Evolutionary conservation across 2,797 vertebrate species (phyloP).

Genomic region (Notolepis coatsorum): DNA sequence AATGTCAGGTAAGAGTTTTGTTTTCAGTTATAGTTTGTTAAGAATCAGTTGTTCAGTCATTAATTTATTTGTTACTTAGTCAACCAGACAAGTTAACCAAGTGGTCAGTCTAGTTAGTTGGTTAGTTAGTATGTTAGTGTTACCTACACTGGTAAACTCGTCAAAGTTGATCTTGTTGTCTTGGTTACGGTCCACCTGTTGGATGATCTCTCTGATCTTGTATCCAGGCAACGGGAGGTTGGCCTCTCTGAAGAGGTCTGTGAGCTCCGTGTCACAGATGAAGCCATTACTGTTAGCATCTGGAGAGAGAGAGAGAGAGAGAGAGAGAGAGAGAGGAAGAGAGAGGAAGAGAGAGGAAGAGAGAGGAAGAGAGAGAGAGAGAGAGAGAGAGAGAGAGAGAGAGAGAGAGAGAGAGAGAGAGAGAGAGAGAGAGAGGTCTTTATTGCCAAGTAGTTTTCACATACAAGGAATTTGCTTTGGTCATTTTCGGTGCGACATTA

Average conservation of each 20-base stretch:
- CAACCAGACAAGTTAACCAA: neutral
- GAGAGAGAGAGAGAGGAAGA: neutral
- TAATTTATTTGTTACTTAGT: neutral
- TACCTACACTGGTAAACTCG: constrained; percentile 95
- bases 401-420: neutral
- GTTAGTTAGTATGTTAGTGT: constrained; percentile 46
- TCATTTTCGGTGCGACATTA: constrained; percentile 12
- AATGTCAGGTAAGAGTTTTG: too few relatives aligned
- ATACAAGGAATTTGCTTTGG: neutral
- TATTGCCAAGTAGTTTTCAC: neutral
- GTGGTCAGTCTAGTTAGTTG: constrained; percentile 2
- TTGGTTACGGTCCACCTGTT: constrained; percentile 92
- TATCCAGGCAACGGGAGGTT: constrained; percentile 90
- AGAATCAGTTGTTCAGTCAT: too few relatives aligned
- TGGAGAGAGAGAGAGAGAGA: constrained; percentile 66
- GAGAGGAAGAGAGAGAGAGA: too few relatives aligned
- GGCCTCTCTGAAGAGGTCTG: constrained; percentile 89
- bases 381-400: neutral
- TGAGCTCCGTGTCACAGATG: constrained; percentile 89
- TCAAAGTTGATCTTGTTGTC: constrained; percentile 91
- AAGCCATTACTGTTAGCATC: constrained; percentile 92
- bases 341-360: too few relatives aligned
- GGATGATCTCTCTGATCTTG: constrained; percentile 93
- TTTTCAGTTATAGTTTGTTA: too few relatives aligned
- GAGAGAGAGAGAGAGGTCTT: neutral